Percentiles rank a stretch among this genome's conserved stretches.
These are phyloP conservation scores for Eriocheir sinensis DNA, from an alignment of 1,140 invertebrate species.

Conservation along the genomic window DNA sequence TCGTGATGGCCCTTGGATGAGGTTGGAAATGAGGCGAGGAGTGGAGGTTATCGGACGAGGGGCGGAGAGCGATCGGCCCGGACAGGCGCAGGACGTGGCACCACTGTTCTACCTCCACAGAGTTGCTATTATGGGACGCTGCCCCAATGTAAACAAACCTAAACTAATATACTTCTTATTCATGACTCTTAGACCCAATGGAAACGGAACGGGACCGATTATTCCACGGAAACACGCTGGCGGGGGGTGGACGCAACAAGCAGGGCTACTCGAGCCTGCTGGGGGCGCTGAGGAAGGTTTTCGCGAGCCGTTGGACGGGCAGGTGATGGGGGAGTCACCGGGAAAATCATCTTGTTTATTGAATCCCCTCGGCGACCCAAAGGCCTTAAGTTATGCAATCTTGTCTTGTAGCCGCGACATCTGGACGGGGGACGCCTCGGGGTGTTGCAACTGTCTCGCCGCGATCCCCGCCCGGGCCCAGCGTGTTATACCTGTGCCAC, in stretches of 20 bases:
- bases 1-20: background rate
- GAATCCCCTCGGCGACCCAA: background rate
- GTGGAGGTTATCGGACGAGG: background rate
- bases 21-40: background rate
- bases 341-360: background rate
- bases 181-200: slow-evolving; percentile 52
- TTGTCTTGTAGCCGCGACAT: background rate
- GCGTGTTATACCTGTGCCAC: background rate
- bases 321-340: too few relatives aligned
- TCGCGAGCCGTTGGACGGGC: background rate
- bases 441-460: background rate
- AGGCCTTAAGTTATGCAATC: background rate
- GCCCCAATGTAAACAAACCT: slow-evolving; percentile 68
- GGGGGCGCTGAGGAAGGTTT: too few relatives aligned
- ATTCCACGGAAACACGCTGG: background rate
- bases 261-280: too few relatives aligned
- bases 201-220: slow-evolving; percentile 33
- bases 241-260: background rate
- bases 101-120: slow-evolving; percentile 62
- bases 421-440: background rate
- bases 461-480: background rate
- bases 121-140: slow-evolving; percentile 67
- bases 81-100: slow-evolving; percentile 33
- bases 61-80: background rate
- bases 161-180: slow-evolving; percentile 69